Evolutionary conservation across 2,888 invertebrate genomes (phyloP).

Genomic region (Chaetogeoica ovagalla): DNA sequence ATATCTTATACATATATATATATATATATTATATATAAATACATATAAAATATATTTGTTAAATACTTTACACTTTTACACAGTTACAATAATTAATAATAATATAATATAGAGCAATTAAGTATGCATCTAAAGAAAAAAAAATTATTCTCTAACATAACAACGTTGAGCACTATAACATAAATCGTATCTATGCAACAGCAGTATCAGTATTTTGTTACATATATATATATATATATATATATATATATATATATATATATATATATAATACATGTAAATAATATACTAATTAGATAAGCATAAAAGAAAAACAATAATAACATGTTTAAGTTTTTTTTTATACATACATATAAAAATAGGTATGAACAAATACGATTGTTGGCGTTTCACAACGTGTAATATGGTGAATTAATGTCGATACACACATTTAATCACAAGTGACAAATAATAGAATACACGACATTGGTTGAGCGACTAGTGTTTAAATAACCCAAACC

Average conservation of each 20-base stretch:
- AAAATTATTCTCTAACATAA: slow-evolving; percentile 45
- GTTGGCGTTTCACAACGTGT: not conserved
- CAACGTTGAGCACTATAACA: slow-evolving; percentile 49
- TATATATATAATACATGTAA: not conserved
- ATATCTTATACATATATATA: slow-evolving; percentile 3
- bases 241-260: not conserved
- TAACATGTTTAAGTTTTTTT: slow-evolving; percentile 24
- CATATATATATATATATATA: slow-evolving; percentile 10
- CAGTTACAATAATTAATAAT: not conserved
- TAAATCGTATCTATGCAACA: slow-evolving; percentile 23
- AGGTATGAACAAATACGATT: slow-evolving; percentile 12
- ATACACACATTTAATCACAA: too few relatives aligned
- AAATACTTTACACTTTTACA: slow-evolving; percentile 49
- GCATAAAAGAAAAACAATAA: slow-evolving; percentile 16
- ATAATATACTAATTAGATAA: not conserved
- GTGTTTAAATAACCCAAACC: too few relatives aligned
- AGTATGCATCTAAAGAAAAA: slow-evolving; percentile 31
- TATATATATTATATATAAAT: slow-evolving; percentile 20
- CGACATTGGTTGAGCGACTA: too few relatives aligned
- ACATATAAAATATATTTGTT: slow-evolving; percentile 35
- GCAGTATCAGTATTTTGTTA: slow-evolving; percentile 20
- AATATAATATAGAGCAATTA: slow-evolving; percentile 26
- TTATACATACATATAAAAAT: not conserved
- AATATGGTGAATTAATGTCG: too few relatives aligned
- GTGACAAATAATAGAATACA: too few relatives aligned